Evolutionary conservation across 2,113 vertebrate genomes (phyloP).

Genomic region (Lota lota): DNA sequence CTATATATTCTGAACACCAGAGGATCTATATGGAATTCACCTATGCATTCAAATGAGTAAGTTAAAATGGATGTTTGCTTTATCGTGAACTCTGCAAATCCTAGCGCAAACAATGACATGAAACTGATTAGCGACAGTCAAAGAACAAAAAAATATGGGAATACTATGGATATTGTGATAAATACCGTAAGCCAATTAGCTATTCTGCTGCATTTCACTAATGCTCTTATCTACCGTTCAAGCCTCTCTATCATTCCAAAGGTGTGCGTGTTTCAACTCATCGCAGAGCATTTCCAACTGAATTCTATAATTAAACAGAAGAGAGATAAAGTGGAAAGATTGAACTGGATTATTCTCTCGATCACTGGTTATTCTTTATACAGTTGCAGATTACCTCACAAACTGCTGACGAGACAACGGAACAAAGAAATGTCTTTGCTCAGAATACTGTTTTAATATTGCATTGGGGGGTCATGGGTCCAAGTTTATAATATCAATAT

Average conservation of each 20-base stretch:
- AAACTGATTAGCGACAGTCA: slow-evolving; percentile 58
- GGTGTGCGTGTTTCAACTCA: slow-evolving; percentile 32
- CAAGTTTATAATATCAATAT: too few species aligned
- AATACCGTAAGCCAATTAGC: slow-evolving; percentile 53
- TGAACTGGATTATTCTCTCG: neutral
- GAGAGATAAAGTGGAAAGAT: slow-evolving; percentile 5
- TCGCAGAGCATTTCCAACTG: slow-evolving; percentile 24
- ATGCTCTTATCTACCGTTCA: slow-evolving; percentile 50
- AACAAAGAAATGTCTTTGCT: neutral
- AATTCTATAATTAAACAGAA: slow-evolving; percentile 10
- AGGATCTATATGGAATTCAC: neutral
- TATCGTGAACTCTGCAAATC: slow-evolving; percentile 27
- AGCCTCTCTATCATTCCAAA: slow-evolving; percentile 32
- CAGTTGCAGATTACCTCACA: neutral
- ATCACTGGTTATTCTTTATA: slow-evolving; percentile 7
- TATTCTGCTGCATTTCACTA: slow-evolving; percentile 31
- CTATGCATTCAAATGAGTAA: slow-evolving; percentile 1
- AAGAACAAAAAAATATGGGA: slow-evolving; percentile 26
- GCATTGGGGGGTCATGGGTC: too few species aligned
- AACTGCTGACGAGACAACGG: neutral
- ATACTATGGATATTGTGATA: slow-evolving; percentile 37
- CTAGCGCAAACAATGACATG: slow-evolving; percentile 40
- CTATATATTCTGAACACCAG: neutral
- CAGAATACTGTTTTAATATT: too few species aligned
- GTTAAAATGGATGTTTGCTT: slow-evolving; percentile 18